Evolutionary conservation across 2,888 invertebrate genomes (phyloP).

Genomic region (Polia nebulosa): DNA sequence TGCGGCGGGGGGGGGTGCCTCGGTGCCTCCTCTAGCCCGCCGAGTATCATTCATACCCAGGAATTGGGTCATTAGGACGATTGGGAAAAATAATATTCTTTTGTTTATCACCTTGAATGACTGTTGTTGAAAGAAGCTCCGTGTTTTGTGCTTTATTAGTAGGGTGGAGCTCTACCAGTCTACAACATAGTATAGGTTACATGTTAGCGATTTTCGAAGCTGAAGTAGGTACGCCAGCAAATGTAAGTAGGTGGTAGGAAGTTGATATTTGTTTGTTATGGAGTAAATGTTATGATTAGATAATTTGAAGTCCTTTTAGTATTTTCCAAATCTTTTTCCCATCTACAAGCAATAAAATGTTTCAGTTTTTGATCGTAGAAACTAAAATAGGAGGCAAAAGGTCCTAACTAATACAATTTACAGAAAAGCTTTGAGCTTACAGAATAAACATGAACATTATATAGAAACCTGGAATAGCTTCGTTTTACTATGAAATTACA

Average conservation of each 20-base stretch:
- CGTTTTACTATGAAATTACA: background rate
- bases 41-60: conserved; percentile 73
- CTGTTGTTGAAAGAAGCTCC: background rate
- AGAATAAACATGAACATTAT: background rate
- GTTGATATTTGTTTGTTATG: background rate
- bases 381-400: background rate
- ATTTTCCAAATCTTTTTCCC: background rate
- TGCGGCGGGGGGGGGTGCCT: conserved; percentile 47
- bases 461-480: background rate
- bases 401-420: background rate
- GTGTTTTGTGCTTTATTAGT: conserved; percentile 1
- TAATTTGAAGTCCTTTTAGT: too few species aligned
- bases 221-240: background rate
- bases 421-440: conserved; percentile 3
- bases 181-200: too few species aligned
- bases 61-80: conserved; percentile 73
- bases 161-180: background rate
- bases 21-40: conserved; percentile 56
- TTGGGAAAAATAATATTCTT: conserved; percentile 60
- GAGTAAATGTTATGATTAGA: background rate
- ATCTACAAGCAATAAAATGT: background rate
- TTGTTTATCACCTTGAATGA: conserved; percentile 61
- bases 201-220: background rate
- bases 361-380: background rate
- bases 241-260: background rate